Evolutionary conservation across 2,113 vertebrate species (phyloP).

Genomic region (Amphiprion ocellaris): DNA sequence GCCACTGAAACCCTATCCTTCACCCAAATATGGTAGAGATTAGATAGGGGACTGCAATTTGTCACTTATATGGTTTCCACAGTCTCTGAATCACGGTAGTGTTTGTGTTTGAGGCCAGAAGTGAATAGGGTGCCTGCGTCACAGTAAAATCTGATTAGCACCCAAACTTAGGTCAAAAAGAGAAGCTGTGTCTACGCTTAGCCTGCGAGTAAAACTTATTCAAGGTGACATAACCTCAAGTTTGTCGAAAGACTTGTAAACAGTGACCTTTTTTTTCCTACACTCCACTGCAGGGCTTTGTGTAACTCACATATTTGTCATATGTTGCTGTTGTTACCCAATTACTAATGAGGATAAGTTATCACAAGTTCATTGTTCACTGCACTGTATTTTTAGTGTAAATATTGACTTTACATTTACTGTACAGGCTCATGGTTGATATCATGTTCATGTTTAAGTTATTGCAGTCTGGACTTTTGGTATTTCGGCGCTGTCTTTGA

Average conservation of each 20-base stretch:
- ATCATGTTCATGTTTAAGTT: slow-evolving; percentile 44
- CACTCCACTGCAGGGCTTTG: slow-evolving; percentile 50
- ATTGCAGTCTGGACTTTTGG: slow-evolving; percentile 20
- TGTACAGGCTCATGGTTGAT: slow-evolving; percentile 24
- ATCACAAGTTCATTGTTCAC: slow-evolving; percentile 62
- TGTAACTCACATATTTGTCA: slow-evolving; percentile 61
- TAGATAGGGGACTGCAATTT: slow-evolving; percentile 29
- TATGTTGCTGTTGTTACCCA: slow-evolving; percentile 45
- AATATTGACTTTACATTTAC: slow-evolving; percentile 56
- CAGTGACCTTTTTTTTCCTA: slow-evolving; percentile 52
- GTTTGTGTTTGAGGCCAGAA: slow-evolving; percentile 46
- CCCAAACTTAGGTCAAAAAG: slow-evolving; percentile 39
- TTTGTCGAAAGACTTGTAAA: slow-evolving; percentile 70
- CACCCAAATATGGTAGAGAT: slow-evolving; percentile 48
- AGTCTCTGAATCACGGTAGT: slow-evolving; percentile 19
- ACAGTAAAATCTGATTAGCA: slow-evolving; percentile 67
- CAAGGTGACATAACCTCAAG: slow-evolving; percentile 59
- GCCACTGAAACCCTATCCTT: slow-evolving; percentile 17
- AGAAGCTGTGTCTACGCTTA: slow-evolving; percentile 34
- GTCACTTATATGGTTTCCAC: slow-evolving; percentile 18
- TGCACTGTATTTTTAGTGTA: slow-evolving; percentile 49
- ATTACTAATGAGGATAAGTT: slow-evolving; percentile 64
- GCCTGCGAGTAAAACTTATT: slow-evolving; percentile 47
- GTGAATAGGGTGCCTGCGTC: slow-evolving; percentile 48
- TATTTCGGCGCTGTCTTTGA: slow-evolving; percentile 23